Evolutionary conservation across 1,140 invertebrate species (phyloP), one percentile per base, ranked within the genome.

Genomic region (Drosophila simulans): DNA sequence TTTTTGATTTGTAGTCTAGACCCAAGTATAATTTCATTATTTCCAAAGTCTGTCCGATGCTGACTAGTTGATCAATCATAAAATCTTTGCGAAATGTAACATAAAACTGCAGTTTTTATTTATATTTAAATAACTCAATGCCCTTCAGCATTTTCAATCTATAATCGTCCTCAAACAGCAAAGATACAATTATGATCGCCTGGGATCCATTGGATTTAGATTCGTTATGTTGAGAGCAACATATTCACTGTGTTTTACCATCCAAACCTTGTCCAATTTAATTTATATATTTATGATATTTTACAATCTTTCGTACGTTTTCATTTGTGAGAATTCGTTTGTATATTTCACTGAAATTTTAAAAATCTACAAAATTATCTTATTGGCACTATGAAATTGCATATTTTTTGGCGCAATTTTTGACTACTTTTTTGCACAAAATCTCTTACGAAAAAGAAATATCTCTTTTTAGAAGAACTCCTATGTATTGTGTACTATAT

Each of bases 361-460:
- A 70, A 68, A 66, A 22, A 43, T 70, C 25, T 66, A 69, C 49
- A 62, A 80, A 68, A 69, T 68, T 79, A 63, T 63, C 49, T 62
- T 68, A 91, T 91, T 91, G 89, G 89, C 83, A 90, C 68, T 82
- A 81, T 82, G 57, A 88, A 82, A 86, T 91, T 91, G 90, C 90
- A 91, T 91, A 91, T 91, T 91, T 91, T 91, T 91, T 91, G 90
- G 90, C 90, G 81, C 84, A 91, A 91, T 90, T 90, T 90, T 90
- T 90, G 80, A 90, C 88, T 86, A 90, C 86, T 79, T 89, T 85
- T 90, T 89, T 89, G 86, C 78, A 90, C 85, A 81, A 70, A 51
- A 77, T 88, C 65, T 86, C 80, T 39, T 88, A 63, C 77, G n/a
- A 57, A 83, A 59, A 58, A 51, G 22, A 37, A 62, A 66, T 52